A percentile compares a stretch with the other conserved stretches of the same genome.
Evolutionary conservation across 2,113 vertebrate genomes (phyloP).

Genomic region (Indicator indicator): DNA sequence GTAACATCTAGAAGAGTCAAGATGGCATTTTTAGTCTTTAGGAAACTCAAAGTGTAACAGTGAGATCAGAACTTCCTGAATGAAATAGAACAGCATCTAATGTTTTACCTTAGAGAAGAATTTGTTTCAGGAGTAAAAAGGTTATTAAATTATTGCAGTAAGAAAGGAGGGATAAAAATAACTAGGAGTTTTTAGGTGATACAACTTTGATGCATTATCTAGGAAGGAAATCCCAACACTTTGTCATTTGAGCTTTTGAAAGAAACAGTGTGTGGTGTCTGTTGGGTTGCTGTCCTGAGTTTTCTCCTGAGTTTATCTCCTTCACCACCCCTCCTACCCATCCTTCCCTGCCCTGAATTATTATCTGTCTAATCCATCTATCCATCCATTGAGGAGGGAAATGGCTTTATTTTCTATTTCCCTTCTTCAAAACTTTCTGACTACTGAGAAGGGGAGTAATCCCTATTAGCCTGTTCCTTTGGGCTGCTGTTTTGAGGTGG

Average conservation of each 20-base stretch:
- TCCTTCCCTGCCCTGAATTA: no score
- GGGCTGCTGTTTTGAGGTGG: background rate
- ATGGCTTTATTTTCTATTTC: background rate
- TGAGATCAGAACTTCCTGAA: background rate
- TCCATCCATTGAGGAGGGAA: background rate
- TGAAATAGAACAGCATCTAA: background rate
- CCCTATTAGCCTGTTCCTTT: background rate
- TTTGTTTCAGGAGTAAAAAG: background rate
- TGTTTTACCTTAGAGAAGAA: background rate
- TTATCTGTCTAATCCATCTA: no score
- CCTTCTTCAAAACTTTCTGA: background rate
- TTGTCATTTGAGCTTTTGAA: background rate
- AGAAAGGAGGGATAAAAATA: background rate
- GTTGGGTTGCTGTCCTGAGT: background rate
- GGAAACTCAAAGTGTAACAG: background rate
- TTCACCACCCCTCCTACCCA: no score
- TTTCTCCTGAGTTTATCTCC: background rate
- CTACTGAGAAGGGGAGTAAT: background rate
- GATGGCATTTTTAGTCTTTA: background rate
- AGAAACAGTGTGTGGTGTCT: background rate
- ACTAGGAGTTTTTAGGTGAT: background rate
- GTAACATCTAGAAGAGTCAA: background rate
- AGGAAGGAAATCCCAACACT: background rate
- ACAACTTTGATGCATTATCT: background rate
- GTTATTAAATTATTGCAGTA: background rate